Conservation (phyloP, 2,888 invertebrate species). For the Melipona beecheii region DNA sequence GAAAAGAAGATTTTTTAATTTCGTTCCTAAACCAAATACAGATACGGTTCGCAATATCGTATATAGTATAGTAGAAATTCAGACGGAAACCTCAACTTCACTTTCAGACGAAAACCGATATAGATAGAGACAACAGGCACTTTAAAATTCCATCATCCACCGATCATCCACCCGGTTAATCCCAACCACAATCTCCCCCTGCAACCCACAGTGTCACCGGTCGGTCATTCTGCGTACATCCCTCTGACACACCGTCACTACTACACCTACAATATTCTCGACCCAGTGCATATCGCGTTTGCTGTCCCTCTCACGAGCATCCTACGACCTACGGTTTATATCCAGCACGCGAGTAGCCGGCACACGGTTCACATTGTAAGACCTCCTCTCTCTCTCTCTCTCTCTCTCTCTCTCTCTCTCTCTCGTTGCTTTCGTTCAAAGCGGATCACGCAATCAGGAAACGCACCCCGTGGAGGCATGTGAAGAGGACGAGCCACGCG, state of each 20-base stretch:
- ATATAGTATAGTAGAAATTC: no score
- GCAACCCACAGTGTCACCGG: background rate
- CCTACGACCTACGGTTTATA: no score
- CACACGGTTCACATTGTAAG: background rate
- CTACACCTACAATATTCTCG: background rate
- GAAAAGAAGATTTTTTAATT: no score
- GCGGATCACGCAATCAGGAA: slow-evolving; percentile 22
- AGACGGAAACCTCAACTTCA: no score
- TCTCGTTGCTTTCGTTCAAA: background rate
- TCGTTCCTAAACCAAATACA: no score
- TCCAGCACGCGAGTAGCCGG: background rate
- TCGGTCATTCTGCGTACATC: background rate
- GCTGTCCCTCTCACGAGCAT: background rate
- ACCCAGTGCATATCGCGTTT: background rate
- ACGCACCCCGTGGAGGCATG: slow-evolving; percentile 72
- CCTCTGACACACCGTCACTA: background rate
- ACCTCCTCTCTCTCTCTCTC: background rate
- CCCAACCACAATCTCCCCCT: background rate
- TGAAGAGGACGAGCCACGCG: slow-evolving; percentile 78
- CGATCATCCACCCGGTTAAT: background rate
- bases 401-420: background rate
- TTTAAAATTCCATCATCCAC: background rate
- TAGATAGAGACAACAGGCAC: no score
- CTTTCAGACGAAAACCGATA: no score
- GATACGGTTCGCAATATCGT: no score